Evolutionary conservation across 2,888 invertebrate species (phyloP), one percentile per base, ranked within the genome.

Genomic region (Keiferia lycopersicella): DNA sequence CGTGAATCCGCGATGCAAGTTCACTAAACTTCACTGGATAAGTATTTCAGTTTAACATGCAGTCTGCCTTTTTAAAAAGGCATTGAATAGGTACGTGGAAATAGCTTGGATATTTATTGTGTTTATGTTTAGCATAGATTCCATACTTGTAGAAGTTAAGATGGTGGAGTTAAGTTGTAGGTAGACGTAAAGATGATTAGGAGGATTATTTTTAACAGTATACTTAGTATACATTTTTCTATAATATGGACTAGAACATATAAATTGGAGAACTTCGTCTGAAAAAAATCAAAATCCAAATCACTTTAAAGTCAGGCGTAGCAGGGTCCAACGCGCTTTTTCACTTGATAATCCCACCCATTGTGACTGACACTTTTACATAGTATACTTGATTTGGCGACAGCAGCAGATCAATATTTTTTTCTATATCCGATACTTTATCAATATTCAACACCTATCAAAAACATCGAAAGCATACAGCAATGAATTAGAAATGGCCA

Each of bases 271-370:
- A 11, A 41, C 41, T 41, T 41, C 41, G 41, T 41, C 41, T 41
- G 41, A 41, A 41, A 14, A 41, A 41, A 3, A 14, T 41, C 34
- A 4, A 34, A 48, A 48, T 18, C 72, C 77, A 75, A 81, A 82
- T 81, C 80, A 76, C 73, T 79, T 73, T 72, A 78, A 82, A 82
- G 81, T 80, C 78, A 72, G 74, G 79, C 76, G 79, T 81, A 82
- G 84, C 80, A 78, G 73, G 75, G 76, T 75, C 73, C 80, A 80
- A 86, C 80, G 80, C 77, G 81, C 82, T 79, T 80, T 71, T 68
- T 70, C 73, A 70, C 81, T 74, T 76, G 71, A 79, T 87, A 87
- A 87, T 86, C 81, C 81, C n/a, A 78, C 74, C 73, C 73, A 76
- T 69, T 75, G 69, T 72, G 66, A 68, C 72, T 76, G 70, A 69